Base-by-base conservation (phyloP, 2,113 vertebrate species). In the Mus spicilegus region DNA sequence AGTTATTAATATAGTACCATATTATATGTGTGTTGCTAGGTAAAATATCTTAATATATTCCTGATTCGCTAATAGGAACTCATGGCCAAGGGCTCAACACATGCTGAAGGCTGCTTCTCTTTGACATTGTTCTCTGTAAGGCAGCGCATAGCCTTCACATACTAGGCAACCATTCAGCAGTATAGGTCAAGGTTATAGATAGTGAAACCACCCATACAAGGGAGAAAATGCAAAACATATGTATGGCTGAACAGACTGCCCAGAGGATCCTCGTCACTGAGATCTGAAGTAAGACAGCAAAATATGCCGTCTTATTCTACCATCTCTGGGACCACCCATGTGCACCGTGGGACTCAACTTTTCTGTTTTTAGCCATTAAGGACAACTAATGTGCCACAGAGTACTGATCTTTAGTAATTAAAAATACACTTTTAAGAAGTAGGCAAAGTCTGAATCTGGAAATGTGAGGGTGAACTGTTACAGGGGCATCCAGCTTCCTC, bases 1-100 rank as follows among this genome's bases (percentile, higher is more conserved):
- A 51, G 9, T 26, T 33, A 24, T 78, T 36, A 82, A 69, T 77
- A 61, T 11, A 63, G 46, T 63, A 87, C 39, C 12, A 88, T 58
- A 19, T 42, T 96, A 63, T 81, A 65, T 88, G 6, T 69, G 19
- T 36, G 28, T 85, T 91, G 90, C 58, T 89, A 46, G 90, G 92
- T 81, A 86, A 80, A 63, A 86, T 58, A 61, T 39, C 69, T 93
- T 90, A 61, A 56, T 89, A 69, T 26, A 76, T 36, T 46, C 30
- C 82, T 80, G 39, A 80, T 33, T 93, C 20, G 2, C 75, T 92
- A 86, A 86, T 11, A 73, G 56, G n/a, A 91, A 89, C 42, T 89
- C 51, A 82, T 46, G 19, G 24, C 54, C 67, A 94, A 82, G 7
- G 87, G 72, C 24, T 16, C 51, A 85, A 82, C 5, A 63, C 54